phyloP scores from a whole-genome alignment of 2,797 vertebrate species.

The Pseudocheirus occidentalis region DNA sequence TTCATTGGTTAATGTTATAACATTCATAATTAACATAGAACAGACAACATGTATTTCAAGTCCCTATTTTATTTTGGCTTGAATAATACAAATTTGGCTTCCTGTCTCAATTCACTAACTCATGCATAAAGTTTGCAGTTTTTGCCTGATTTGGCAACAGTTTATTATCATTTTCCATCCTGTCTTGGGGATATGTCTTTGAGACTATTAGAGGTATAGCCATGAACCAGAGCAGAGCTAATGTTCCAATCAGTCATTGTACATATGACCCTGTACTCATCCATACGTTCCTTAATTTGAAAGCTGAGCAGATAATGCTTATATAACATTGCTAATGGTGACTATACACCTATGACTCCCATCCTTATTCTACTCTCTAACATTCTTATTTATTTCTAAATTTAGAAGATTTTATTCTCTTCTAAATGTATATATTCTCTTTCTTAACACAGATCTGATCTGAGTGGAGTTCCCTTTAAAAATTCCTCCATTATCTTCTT shows the following conservation, averaged over 20 bases:
- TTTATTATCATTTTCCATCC: background rate
- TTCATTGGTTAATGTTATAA: background rate
- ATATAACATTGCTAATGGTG: background rate
- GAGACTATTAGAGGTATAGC: background rate
- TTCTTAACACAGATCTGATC: no score
- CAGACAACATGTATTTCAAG: background rate
- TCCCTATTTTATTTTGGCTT: background rate
- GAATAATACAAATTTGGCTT: background rate
- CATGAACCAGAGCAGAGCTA: background rate
- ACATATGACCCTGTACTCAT: background rate
- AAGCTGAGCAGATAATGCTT: background rate
- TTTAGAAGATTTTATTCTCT: no score
- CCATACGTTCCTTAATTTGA: background rate
- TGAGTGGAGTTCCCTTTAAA: no score
- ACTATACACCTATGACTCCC: no score
- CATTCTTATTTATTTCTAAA: no score
- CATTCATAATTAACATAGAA: background rate
- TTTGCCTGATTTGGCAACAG: background rate
- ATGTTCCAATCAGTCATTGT: conserved; percentile 17
- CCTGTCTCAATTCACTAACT: background rate
- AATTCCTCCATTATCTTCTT: no score
- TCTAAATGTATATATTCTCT: no score
- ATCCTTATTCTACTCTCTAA: no score
- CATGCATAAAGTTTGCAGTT: background rate
- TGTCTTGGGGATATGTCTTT: background rate